phyloP scores from a whole-genome alignment of 1,140 invertebrate species.

The Gryllus bimaculatus region DNA sequence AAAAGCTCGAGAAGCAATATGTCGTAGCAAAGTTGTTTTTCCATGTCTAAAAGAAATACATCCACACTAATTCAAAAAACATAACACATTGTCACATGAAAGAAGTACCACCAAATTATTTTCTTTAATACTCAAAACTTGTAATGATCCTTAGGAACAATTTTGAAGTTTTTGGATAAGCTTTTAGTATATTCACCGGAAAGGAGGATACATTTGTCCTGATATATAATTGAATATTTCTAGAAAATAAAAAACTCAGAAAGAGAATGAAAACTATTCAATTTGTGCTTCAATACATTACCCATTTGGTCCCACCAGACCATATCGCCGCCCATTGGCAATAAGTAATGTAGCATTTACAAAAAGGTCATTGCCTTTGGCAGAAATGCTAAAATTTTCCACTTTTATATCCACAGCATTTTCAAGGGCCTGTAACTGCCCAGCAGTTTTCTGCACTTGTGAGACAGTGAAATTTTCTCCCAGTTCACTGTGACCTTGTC shows the following conservation, averaged over 20 bases:
- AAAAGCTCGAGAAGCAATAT: conserved; percentile 80
- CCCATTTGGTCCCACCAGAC: conserved; percentile 97
- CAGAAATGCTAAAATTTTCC: conserved; percentile 96
- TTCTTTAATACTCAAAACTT: neutral
- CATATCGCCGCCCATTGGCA: conserved; percentile 88
- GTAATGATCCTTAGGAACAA: too few relatives aligned
- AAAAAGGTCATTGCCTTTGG: conserved; percentile 95
- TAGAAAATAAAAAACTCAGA: too few relatives aligned
- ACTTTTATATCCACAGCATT: conserved; percentile 96
- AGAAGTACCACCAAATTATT: neutral
- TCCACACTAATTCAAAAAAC: neutral
- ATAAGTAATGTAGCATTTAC: conserved; percentile 93
- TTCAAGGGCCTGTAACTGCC: conserved; percentile 75
- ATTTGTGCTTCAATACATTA: conserved; percentile 31
- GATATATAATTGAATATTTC: neutral
- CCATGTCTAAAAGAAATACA: conserved; percentile 63
- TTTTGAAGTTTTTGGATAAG: neutral
- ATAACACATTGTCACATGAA: neutral
- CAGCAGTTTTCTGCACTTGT: conserved; percentile 77
- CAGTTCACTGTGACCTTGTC: conserved; percentile 76
- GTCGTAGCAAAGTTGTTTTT: conserved; percentile 94
- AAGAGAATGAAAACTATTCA: neutral
- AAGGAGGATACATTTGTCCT: neutral
- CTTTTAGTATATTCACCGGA: neutral
- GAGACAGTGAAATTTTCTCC: conserved; percentile 95